These are phyloP conservation scores for Thera obeliscata DNA, from an alignment of 2,888 invertebrate species.

Conservation along the genomic window DNA sequence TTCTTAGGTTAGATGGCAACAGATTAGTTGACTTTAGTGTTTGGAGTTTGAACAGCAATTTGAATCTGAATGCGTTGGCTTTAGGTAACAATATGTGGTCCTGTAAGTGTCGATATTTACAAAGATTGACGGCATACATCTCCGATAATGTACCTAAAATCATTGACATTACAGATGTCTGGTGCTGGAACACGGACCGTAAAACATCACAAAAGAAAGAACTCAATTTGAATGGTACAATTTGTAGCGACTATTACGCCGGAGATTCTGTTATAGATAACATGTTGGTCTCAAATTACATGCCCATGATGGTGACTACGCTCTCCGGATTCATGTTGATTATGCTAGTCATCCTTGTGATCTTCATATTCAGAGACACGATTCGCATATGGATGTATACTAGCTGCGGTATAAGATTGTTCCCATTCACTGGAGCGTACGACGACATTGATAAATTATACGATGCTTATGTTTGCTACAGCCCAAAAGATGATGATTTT, in stretches of 20 bases:
- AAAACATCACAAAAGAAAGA: slow-evolving; percentile 89
- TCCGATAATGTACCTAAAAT: slow-evolving; percentile 91
- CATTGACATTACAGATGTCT: slow-evolving; percentile 89
- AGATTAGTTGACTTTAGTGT: slow-evolving; percentile 90
- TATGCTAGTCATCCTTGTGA: slow-evolving; percentile 89
- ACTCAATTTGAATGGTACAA: slow-evolving; percentile 92
- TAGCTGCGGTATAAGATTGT: slow-evolving; percentile 92
- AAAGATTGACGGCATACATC: slow-evolving; percentile 91
- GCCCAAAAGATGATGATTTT: slow-evolving; percentile 95
- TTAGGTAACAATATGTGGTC: slow-evolving; percentile 95
- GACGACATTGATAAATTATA: slow-evolving; percentile 94
- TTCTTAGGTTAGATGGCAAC: slow-evolving; percentile 93
- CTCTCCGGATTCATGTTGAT: slow-evolving; percentile 90
- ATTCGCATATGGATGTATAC: slow-evolving; percentile 95
- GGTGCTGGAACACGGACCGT: slow-evolving; percentile 90
- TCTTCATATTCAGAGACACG: slow-evolving; percentile 93
- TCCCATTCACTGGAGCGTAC: slow-evolving; percentile 88
- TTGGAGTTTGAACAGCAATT: slow-evolving; percentile 88
- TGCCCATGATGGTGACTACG: slow-evolving; percentile 92
- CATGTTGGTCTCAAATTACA: slow-evolving; percentile 92
- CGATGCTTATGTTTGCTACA: slow-evolving; percentile 97
- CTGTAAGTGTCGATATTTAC: slow-evolving; percentile 94
- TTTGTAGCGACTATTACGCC: slow-evolving; percentile 93
- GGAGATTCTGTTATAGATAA: slow-evolving; percentile 92
- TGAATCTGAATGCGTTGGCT: slow-evolving; percentile 88